Base-by-base conservation (phyloP, 2,888 invertebrate genomes). In the Pyrochroa serraticornis region DNA sequence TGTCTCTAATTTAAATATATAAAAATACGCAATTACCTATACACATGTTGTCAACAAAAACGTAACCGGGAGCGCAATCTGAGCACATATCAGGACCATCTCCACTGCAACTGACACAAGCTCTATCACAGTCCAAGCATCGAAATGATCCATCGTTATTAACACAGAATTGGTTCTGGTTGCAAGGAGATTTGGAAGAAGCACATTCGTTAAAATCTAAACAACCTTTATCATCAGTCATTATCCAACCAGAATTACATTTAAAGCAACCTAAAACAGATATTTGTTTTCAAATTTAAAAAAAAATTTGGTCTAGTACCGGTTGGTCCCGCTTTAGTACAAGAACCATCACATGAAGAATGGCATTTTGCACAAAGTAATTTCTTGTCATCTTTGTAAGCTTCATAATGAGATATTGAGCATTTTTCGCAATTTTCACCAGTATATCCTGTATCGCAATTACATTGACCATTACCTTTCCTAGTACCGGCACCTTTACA, bases 11-110 rank as follows among this genome's bases (percentile, higher is more conserved):
- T 32, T 30, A 1, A n/a, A 49, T 31, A 30, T 13, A 8, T 10
- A 6, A 36, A 0, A 47, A 37, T 2, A 13, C 7, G n/a, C 10
- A 10, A 31, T 85, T 83, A 84, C 91, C 87, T 60, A 89, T 82
- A 79, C 95, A 95, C 64, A 91, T 83, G 61, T 90, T 90, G 57
- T 91, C 89, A 63, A 87, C 85, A 61, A 87, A 82, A 7, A 83
- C 81, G 76, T 85, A 93, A 5, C 89, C 92, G 9, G 84, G 80
- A 0, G 90, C 89, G 82, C 97, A 97, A 72, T 86, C 82, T 31
- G 83, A 82, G 78, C 97, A 97, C 87, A 93, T 91, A 76, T 96
- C 95, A 0, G 95, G 93, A 0, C 96, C 96, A 77, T 93, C 93
- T 0, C 94, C 94, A 48, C 86, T 85, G 75, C 97, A 97, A 0